Evolutionary conservation across 2,888 invertebrate genomes (phyloP).

Genomic region (Neria commutata): DNA sequence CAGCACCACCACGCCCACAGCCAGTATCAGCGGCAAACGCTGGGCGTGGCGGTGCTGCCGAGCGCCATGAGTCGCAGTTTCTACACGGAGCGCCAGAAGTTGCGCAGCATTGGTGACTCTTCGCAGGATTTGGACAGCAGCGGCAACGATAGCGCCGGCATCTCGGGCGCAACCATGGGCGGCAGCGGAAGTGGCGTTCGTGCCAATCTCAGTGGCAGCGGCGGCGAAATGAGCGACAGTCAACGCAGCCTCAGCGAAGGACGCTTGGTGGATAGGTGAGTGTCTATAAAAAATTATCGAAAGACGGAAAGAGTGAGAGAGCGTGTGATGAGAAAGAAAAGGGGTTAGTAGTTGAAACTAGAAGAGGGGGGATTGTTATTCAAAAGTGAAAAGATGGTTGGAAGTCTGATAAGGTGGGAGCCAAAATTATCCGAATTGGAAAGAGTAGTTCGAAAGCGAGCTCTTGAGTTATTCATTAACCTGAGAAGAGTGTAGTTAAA

Average conservation of each 20-base stretch:
- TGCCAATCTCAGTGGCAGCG: constrained; percentile 32
- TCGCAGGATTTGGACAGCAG: constrained; percentile 49
- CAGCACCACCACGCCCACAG: constrained; percentile 14
- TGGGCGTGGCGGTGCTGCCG: constrained; percentile 53
- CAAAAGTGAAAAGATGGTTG: too few species aligned
- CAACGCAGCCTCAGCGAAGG: constrained; percentile 61
- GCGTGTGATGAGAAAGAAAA: too few species aligned
- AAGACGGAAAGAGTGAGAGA: too few species aligned
- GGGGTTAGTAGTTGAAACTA: too few species aligned
- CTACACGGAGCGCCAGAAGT: constrained; percentile 45
- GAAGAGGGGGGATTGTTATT: too few species aligned
- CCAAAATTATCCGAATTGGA: too few species aligned
- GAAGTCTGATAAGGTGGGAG: too few species aligned
- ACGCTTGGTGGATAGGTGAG: constrained; percentile 58
- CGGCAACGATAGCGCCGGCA: constrained; percentile 33
- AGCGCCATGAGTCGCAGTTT: constrained; percentile 43
- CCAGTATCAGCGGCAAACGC: constrained; percentile 42
- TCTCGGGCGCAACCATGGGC: constrained; percentile 11
- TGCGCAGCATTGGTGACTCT: constrained; percentile 51
- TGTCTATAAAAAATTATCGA: background rate
- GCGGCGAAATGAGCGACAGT: constrained; percentile 58
- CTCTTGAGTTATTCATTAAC: too few species aligned
- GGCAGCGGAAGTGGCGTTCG: constrained; percentile 25
- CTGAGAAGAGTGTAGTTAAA: too few species aligned
- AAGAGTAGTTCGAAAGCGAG: too few species aligned